A percentile compares a stretch with the other conserved stretches of the same genome.
Conservation (phyloP, 2,797 vertebrate genomes). For the Melanotaenia maccullochi region DNA sequence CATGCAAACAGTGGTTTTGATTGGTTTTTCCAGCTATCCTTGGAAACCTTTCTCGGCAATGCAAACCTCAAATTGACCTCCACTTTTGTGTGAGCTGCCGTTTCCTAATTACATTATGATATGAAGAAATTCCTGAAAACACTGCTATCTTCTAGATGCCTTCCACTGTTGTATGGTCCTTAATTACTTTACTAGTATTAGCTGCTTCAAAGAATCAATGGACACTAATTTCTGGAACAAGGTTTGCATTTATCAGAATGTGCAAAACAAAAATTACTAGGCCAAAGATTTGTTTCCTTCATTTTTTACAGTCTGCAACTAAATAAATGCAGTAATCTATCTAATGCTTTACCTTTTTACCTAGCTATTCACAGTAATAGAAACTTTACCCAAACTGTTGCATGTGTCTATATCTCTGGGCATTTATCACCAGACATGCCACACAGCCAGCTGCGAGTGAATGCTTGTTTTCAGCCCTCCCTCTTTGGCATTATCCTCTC, state of each 20-base stretch:
- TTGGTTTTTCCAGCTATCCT: not conserved
- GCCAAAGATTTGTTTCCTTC: not conserved
- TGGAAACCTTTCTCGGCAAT: not conserved
- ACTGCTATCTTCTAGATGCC: not conserved
- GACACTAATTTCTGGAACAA: not conserved
- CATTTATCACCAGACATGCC: not conserved
- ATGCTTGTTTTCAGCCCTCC: constrained; percentile 13
- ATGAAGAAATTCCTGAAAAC: not conserved
- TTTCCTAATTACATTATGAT: constrained; percentile 2
- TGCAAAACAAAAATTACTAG: not conserved
- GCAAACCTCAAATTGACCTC: constrained; percentile 4
- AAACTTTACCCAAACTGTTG: not conserved
- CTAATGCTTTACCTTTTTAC: not conserved
- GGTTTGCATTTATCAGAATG: not conserved
- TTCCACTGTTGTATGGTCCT: not conserved
- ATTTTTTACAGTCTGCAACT: too few species aligned
- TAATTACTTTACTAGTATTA: not conserved
- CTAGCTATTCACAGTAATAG: not conserved
- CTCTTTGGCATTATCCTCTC: constrained; percentile 24
- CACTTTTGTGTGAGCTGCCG: not conserved
- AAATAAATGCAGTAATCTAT: not conserved
- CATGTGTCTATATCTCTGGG: not conserved
- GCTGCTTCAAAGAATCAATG: not conserved
- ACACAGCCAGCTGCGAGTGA: not conserved
- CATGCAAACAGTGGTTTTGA: not conserved